Percentiles rank a stretch among this genome's conserved stretches.
Conservation (phyloP, 2,888 invertebrate species). For the Caenorhabditis panamensis region DNA sequence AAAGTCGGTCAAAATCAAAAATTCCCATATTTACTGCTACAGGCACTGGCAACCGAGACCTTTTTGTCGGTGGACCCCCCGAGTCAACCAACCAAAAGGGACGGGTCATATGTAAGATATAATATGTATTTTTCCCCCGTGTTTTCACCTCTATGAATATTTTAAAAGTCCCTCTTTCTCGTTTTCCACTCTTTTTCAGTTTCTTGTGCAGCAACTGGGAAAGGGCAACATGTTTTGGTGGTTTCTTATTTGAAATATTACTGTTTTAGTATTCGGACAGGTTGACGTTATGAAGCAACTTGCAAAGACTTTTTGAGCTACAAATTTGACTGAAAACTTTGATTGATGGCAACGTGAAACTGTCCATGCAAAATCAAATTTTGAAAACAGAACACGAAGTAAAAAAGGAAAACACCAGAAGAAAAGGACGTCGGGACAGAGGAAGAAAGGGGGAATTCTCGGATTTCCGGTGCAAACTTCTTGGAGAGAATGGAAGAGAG, state of each 20-base stretch:
- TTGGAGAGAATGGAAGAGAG: slow-evolving; percentile 40
- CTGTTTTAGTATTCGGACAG: too few relatives aligned
- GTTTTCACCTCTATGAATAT: slow-evolving; percentile 24
- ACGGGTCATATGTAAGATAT: not conserved
- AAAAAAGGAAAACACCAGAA: slow-evolving; percentile 20
- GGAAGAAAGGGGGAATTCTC: slow-evolving; percentile 48
- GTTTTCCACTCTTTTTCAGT: not conserved
- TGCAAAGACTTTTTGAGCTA: too few relatives aligned
- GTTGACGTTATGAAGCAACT: too few relatives aligned
- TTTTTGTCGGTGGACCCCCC: not conserved
- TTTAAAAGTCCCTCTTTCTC: not conserved
- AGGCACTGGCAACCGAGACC: not conserved
- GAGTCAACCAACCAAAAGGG: not conserved
- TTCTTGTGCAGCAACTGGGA: not conserved
- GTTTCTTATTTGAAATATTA: too few relatives aligned
- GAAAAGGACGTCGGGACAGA: not conserved
- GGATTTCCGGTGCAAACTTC: slow-evolving; percentile 60
- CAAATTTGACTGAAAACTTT: too few relatives aligned
- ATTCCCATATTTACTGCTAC: slow-evolving; percentile 6
- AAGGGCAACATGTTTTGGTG: not conserved
- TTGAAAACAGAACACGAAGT: not conserved
- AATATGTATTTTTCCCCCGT: slow-evolving; percentile 12
- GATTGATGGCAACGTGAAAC: not conserved
- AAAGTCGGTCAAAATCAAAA: not conserved
- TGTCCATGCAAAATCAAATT: not conserved